Conservation (phyloP, 1,140 invertebrate genomes). For the Achatina immaculata region DNA sequence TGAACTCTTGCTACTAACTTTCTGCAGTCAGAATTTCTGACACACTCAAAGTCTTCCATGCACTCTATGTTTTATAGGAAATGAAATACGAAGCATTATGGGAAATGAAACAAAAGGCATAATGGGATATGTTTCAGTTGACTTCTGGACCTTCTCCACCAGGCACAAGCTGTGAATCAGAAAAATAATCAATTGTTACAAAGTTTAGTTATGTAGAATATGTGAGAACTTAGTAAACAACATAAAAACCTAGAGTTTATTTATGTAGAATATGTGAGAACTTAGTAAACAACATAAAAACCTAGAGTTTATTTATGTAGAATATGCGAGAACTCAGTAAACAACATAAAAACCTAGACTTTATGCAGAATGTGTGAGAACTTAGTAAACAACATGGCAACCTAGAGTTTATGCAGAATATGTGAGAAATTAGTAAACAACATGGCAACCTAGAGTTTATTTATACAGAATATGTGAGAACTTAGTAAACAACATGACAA, state of each 20-base stretch:
- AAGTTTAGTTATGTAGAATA: neutral
- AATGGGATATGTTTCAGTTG: too few species aligned
- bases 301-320: neutral
- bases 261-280: neutral
- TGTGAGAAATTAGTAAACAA: neutral
- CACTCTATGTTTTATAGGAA: too few species aligned
- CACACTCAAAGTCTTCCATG: too few species aligned
- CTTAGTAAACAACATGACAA: neutral
- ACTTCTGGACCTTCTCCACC: conserved; percentile 63
- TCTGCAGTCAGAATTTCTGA: too few species aligned
- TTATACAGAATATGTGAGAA: neutral
- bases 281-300: neutral
- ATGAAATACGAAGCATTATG: too few species aligned
- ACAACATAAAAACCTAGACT: too few species aligned
- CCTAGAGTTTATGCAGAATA: neutral
- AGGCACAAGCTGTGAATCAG: conserved; percentile 59
- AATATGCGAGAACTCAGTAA: neutral
- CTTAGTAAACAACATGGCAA: neutral
- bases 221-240: neutral
- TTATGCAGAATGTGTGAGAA: neutral
- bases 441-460: neutral
- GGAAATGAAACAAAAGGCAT: too few species aligned
- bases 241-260: neutral
- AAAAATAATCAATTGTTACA: conserved; percentile 8
- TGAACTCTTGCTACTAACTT: too few species aligned